Evolutionary conservation across 2,888 invertebrate genomes (phyloP), one percentile per base, ranked within the genome.

Genomic region (Punctoribates punctum): DNA sequence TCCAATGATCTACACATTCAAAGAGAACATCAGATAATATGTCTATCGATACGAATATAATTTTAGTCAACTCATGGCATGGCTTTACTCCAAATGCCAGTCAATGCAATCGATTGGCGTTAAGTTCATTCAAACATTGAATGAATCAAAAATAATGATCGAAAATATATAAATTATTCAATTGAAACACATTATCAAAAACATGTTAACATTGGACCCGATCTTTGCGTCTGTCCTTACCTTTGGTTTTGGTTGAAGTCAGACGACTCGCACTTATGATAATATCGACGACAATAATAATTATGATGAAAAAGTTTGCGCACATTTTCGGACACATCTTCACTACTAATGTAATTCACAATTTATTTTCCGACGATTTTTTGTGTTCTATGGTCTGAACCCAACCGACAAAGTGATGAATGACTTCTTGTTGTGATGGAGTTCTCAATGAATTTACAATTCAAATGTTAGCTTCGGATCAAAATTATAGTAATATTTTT

Each of bases 191-290:
- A 57, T 57, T 4, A 13, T 25, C n/a, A 57, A 57, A 42, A 34
- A 42, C 9, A 42, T 9, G 42, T 42, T 42, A 42, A 42, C 8
- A 42, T 34, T 34, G 9, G 54, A 57, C 3, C 4, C 13, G 8
- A 54, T 3, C 34, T 8, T 34, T 34, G 3, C 34, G 8, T 23
- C 11, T 13, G 23, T 6, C 23, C 6, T 23, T 57, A 57, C 57
- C 57, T 57, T 57, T 57, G 57, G 25, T 57, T 57, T 57, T 57
- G 13, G 57, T 25, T 11, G 57, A 57, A 17, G 57, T 57, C 57
- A 25, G 25, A 25, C 57, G 57, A 25, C 13, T 25, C 23, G 57
- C 13, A 57, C 20, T 57, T 23, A 57, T 57, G 25, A 57, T 57
- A 57, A 57, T 23, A 57, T 57, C 57, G 25, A 57, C 25, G 57